Percentiles rank a stretch among this genome's conserved stretches.
Evolutionary conservation across 2,113 vertebrate species (phyloP).

Genomic region (Pungitius pungitius): DNA sequence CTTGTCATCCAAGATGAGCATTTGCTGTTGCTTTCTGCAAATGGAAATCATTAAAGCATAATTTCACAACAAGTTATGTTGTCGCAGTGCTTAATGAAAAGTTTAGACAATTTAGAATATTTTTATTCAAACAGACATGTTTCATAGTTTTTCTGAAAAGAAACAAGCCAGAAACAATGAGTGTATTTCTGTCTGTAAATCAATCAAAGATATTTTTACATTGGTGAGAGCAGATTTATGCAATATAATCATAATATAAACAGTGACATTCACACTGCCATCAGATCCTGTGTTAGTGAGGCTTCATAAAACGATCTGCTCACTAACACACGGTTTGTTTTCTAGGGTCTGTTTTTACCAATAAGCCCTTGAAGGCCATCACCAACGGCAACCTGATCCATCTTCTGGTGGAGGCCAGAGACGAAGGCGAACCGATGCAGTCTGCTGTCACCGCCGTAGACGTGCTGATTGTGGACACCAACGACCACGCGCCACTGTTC

Average conservation of each 20-base stretch:
- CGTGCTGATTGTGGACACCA: constrained; percentile 82
- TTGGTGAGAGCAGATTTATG: neutral
- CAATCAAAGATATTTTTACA: neutral
- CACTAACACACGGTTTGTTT: constrained; percentile 36
- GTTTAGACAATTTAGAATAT: constrained; percentile 13
- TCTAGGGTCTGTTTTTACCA: constrained; percentile 87
- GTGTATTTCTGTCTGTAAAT: constrained; percentile 20
- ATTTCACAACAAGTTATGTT: constrained; percentile 33
- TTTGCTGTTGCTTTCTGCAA: constrained; percentile 25
- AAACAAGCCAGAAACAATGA: constrained; percentile 8
- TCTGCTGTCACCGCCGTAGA: constrained; percentile 82
- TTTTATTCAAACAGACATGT: constrained; percentile 15
- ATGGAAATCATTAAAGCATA: constrained; percentile 45
- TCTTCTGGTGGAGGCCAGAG: constrained; percentile 87
- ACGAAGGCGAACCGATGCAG: constrained; percentile 83
- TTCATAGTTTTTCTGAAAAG: constrained; percentile 15
- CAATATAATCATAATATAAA: neutral
- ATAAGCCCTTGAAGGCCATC: constrained; percentile 70
- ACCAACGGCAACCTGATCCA: constrained; percentile 75
- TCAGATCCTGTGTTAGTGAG: neutral
- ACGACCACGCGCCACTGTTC: constrained; percentile 86
- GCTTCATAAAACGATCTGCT: neutral
- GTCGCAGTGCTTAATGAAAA: constrained; percentile 22
- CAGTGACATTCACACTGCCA: neutral
- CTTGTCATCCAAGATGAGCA: constrained; percentile 41